phyloP scores from a whole-genome alignment of 2,888 invertebrate species.

The Tipula unca region DNA sequence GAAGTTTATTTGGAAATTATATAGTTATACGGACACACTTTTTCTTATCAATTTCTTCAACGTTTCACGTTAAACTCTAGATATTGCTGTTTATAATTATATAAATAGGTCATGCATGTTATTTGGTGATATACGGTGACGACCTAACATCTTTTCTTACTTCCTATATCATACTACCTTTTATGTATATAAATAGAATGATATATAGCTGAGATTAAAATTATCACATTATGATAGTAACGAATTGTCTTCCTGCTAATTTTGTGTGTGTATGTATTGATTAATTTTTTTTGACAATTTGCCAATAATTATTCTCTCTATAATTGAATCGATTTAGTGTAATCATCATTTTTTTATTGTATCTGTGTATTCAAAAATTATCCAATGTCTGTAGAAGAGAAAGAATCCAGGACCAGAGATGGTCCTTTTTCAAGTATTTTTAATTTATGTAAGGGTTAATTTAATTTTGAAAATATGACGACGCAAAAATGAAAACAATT shows the following conservation, averaged over 20 bases:
- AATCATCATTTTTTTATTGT: not conserved
- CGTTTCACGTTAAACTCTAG: no score
- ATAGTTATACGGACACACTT: no score
- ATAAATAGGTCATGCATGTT: no score
- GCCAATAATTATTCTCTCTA: not conserved
- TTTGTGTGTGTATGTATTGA: not conserved
- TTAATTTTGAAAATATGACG: no score
- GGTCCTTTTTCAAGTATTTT: not conserved
- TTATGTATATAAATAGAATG: not conserved
- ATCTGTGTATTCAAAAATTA: not conserved
- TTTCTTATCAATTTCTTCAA: no score
- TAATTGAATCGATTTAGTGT: not conserved
- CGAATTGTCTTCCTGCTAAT: not conserved
- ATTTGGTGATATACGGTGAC: no score
- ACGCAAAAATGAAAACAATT: no score
- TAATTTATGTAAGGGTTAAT: no score
- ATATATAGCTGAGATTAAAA: not conserved
- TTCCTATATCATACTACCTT: no score
- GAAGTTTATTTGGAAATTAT: no score
- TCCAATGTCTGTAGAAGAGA: not conserved
- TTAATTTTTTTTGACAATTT: not conserved
- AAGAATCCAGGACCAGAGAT: not conserved
- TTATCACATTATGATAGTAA: not conserved
- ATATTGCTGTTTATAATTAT: no score
- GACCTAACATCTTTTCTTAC: no score